phyloP scores from a whole-genome alignment of 2,113 vertebrate species.

The Nestor notabilis region DNA sequence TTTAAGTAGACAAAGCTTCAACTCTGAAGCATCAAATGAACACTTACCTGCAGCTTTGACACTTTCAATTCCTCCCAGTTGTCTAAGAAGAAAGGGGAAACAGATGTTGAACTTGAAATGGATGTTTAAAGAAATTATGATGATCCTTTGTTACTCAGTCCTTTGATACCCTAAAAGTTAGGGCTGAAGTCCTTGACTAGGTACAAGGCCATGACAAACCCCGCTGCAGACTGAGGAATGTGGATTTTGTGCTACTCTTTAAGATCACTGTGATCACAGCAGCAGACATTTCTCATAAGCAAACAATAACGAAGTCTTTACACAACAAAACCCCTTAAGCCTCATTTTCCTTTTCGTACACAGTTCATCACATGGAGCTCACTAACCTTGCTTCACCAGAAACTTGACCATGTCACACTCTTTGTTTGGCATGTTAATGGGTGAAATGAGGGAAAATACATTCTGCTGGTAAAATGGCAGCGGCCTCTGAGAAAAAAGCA shows the following conservation, averaged over 20 bases:
- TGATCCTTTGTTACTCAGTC: background rate
- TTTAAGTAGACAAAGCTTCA: background rate
- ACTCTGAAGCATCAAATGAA: background rate
- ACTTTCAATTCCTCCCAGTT: slow-evolving; percentile 86
- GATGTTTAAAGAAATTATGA: background rate
- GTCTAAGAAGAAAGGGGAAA: slow-evolving; percentile 40
- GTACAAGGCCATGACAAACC: background rate
- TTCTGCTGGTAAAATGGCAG: slow-evolving; percentile 83
- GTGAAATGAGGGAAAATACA: slow-evolving; percentile 81
- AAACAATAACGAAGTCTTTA: background rate
- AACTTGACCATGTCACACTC: slow-evolving; percentile 77
- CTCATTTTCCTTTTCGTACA: background rate
- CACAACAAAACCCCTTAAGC: background rate
- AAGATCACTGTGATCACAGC: background rate
- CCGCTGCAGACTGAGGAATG: rapidly evolving
- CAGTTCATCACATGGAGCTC: background rate
- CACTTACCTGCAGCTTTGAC: slow-evolving; percentile 82
- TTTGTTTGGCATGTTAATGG: slow-evolving; percentile 82
- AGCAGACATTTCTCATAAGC: background rate
- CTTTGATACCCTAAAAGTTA: background rate
- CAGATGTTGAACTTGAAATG: background rate
- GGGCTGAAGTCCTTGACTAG: background rate
- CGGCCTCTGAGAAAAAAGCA: background rate
- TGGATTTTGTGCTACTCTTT: background rate
- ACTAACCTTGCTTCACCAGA: slow-evolving; percentile 84